These are phyloP conservation scores for Yponomeuta cagnagella DNA, from an alignment of 2,888 invertebrate genomes.

Conservation along the genomic window DNA sequence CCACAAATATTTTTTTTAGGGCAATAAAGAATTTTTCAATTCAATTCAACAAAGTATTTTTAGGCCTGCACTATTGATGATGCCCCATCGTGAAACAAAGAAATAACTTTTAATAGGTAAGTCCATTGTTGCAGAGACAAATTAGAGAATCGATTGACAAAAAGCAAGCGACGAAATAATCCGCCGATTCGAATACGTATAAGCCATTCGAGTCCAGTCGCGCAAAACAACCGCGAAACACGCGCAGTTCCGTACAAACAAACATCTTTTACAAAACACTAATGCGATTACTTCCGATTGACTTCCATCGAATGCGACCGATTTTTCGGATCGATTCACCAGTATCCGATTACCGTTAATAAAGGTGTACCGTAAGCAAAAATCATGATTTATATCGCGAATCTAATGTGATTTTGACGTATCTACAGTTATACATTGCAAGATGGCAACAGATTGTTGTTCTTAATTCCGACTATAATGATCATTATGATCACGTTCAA, in stretches of 20 bases:
- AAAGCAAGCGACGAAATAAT: constrained; percentile 12
- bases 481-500: not conserved
- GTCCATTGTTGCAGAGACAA: not conserved
- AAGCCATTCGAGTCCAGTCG: constrained; percentile 14
- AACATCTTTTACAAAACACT: constrained; percentile 17
- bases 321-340: constrained; percentile 53
- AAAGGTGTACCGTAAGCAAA: constrained; percentile 48
- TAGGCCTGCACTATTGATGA: no score
- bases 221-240: constrained; percentile 18
- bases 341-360: constrained; percentile 50
- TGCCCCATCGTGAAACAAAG: not conserved
- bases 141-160: constrained; percentile 5
- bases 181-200: constrained; percentile 14
- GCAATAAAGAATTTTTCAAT: no score
- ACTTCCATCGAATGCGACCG: constrained; percentile 47
- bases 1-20: no score
- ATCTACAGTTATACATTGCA: not conserved
- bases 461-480: not conserved
- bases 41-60: no score
- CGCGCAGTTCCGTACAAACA: constrained; percentile 18
- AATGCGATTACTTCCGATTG: constrained; percentile 51
- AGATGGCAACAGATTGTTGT: not conserved
- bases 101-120: not conserved
- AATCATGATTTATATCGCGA: constrained; percentile 28
- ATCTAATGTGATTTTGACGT: not conserved